A percentile compares a stretch with the other conserved stretches of the same genome.
These are phyloP conservation scores for Caenorhabditis imperialis DNA, from an alignment of 2,888 invertebrate genomes.

Conservation along the genomic window DNA sequence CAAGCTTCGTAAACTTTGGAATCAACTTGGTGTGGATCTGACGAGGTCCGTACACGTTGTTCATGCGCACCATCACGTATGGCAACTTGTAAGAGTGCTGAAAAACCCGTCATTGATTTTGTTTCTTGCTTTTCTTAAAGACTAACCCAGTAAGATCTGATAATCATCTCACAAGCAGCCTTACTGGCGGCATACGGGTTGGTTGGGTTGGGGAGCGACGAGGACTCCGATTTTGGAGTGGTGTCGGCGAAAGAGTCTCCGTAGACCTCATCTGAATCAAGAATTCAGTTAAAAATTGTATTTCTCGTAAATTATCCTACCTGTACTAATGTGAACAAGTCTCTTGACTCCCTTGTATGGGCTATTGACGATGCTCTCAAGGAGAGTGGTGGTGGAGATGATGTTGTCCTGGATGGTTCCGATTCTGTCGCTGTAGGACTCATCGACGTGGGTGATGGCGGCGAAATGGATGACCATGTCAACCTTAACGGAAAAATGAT, in stretches of 20 bases:
- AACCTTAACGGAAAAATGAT: constrained; percentile 51
- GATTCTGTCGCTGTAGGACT: constrained; percentile 76
- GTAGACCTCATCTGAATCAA: constrained; percentile 77
- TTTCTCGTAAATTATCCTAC: constrained; percentile 28
- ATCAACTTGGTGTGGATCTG: constrained; percentile 75
- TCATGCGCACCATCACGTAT: constrained; percentile 77
- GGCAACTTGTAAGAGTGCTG: constrained; percentile 78
- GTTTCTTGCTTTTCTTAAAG: constrained; percentile 36
- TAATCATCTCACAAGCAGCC: constrained; percentile 75
- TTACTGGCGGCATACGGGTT: constrained; percentile 78
- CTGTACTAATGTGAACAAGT: constrained; percentile 76
- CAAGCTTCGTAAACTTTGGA: constrained; percentile 76
- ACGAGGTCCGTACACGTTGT: constrained; percentile 70
- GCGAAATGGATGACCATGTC: constrained; percentile 77
- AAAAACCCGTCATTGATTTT: constrained; percentile 33
- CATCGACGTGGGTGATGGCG: constrained; percentile 78
- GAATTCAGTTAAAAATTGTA: constrained; percentile 1
- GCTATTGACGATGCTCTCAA: constrained; percentile 73
- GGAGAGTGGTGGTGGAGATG: constrained; percentile 74
- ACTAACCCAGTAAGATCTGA: constrained; percentile 73
- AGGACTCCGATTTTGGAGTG: constrained; percentile 71
- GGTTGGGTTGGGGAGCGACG: constrained; percentile 73
- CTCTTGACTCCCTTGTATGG: constrained; percentile 68
- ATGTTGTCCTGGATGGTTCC: constrained; percentile 77
- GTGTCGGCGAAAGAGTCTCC: constrained; percentile 76